Percentiles rank a stretch among this genome's conserved stretches.
Conservation (phyloP, 2,113 vertebrate species). For the Burhinus oedicnemus region DNA sequence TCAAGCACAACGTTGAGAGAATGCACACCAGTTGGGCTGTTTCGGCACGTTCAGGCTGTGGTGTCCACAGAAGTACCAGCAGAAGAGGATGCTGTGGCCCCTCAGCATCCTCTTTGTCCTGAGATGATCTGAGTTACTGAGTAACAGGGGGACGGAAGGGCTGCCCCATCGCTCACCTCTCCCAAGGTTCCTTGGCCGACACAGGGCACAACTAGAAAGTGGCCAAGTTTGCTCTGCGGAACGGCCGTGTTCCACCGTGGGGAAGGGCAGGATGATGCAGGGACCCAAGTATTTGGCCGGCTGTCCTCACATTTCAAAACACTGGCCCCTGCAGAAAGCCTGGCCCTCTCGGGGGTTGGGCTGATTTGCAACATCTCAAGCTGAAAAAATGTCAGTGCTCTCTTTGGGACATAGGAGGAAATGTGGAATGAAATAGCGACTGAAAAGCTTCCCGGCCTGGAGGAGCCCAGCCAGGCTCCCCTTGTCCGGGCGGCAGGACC, state of each 20-base stretch:
- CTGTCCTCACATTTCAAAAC: neutral
- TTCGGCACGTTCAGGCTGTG: rapidly evolving
- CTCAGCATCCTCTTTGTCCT: neutral
- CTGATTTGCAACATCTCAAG: neutral
- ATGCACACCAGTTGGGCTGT: neutral
- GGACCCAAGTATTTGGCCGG: neutral
- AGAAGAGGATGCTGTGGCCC: neutral
- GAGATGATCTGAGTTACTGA: neutral
- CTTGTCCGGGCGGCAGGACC: rapidly evolving
- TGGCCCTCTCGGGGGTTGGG: neutral
- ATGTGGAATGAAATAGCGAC: rapidly evolving
- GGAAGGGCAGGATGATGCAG: neutral
- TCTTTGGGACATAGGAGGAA: rapidly evolving
- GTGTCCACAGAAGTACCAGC: rapidly evolving
- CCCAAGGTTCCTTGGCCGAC: neutral
- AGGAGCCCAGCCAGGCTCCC: neutral
- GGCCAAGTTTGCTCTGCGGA: neutral
- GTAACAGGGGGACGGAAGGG: rapidly evolving
- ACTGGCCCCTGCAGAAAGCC: rapidly evolving
- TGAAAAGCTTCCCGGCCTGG: neutral
- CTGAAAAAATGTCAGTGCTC: neutral
- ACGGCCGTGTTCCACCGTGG: rapidly evolving
- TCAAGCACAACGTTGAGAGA: rapidly evolving
- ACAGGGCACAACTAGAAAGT: neutral
- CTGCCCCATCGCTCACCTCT: neutral